These are phyloP conservation scores for Saguinus imperator DNA, from an alignment of 2,113 vertebrate genomes.

Conservation along the genomic window DNA sequence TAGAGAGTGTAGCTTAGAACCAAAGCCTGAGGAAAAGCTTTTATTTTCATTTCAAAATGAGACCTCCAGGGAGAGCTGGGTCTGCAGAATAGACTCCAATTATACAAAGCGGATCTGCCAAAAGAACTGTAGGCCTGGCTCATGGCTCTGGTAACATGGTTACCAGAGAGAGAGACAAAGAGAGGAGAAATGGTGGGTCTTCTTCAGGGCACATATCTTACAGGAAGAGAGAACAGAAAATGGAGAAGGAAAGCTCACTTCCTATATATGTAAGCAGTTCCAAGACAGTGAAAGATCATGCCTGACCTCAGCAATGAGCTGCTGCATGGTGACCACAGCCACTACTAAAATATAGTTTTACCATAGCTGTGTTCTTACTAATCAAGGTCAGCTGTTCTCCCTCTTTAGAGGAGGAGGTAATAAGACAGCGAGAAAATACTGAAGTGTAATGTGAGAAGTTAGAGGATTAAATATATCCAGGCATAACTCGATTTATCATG, in stretches of 20 bases:
- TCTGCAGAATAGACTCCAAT: constrained; percentile 40
- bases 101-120: background rate
- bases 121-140: background rate
- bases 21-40: constrained; percentile 44
- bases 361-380: rapidly evolving
- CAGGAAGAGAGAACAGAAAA: background rate
- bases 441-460: background rate
- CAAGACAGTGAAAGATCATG: background rate
- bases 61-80: background rate
- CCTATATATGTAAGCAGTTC: background rate
- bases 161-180: background rate
- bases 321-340: background rate
- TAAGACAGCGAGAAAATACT: background rate
- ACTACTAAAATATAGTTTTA: background rate
- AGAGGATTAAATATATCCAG: background rate
- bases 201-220: constrained; percentile 38
- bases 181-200: background rate
- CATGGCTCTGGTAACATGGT: background rate
- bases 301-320: background rate
- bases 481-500: background rate
- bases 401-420: background rate
- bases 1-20: constrained; percentile 20
- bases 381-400: background rate
- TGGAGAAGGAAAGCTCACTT: background rate
- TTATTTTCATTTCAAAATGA: constrained; percentile 56